Percentiles rank a stretch among this genome's conserved stretches.
These are phyloP conservation scores for Poeciliopsis gracilis DNA, from an alignment of 2,797 vertebrate species.

Conservation along the genomic window DNA sequence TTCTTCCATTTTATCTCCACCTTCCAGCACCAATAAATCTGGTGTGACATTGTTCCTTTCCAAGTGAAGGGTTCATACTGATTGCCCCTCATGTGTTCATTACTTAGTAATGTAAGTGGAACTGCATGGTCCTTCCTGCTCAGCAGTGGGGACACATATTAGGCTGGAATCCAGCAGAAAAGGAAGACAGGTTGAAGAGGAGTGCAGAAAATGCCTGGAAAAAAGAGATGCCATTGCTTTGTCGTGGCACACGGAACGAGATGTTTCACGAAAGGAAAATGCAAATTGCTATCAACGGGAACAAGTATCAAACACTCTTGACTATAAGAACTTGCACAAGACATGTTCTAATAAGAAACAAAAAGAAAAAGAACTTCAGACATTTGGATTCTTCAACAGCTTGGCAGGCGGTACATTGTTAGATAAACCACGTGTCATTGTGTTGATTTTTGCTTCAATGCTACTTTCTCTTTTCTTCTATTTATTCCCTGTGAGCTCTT, in stretches of 20 bases:
- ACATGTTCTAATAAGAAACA: conserved; percentile 79
- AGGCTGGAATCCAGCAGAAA: conserved; percentile 34
- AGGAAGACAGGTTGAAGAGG: conserved; percentile 19
- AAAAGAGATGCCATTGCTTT: conserved; percentile 54
- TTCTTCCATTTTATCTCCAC: conserved; percentile 41
- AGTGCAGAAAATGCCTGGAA: conserved; percentile 33
- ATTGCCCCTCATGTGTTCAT: conserved; percentile 26
- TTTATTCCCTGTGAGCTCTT: conserved; percentile 69
- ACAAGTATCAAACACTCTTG: conserved; percentile 76
- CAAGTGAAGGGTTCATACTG: conserved; percentile 4
- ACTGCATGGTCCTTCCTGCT: conserved; percentile 19
- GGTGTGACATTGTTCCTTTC: conserved; percentile 22
- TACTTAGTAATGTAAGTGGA: conserved; percentile 29
- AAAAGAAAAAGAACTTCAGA: conserved; percentile 67
- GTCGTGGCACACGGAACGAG: conserved; percentile 74
- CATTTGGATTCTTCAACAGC: conserved; percentile 82
- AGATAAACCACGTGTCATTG: conserved; percentile 77
- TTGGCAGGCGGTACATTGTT: conserved; percentile 77
- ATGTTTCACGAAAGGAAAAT: conserved; percentile 76
- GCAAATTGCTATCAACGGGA: conserved; percentile 75
- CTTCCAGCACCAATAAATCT: conserved; percentile 18
- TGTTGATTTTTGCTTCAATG: conserved; percentile 64
- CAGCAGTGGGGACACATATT: conserved; percentile 30
- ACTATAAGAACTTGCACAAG: conserved; percentile 77
- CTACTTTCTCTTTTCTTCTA: conserved; percentile 56